phyloP scores from a whole-genome alignment of 1,140 invertebrate genomes.

The Patella vulgata region DNA sequence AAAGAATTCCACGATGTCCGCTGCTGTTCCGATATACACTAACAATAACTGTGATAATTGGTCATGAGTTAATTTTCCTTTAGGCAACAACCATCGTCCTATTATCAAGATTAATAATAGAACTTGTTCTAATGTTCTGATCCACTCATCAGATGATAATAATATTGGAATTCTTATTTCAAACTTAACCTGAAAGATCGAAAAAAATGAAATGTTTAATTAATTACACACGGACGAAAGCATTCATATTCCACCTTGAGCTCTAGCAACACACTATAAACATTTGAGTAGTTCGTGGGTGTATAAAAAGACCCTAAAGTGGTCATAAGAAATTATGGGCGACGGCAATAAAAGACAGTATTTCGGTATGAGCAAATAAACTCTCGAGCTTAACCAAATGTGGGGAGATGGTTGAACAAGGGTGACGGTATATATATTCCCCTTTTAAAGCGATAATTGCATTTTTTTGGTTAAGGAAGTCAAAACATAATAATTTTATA shows the following conservation, averaged over 20 bases:
- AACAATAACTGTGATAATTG: conserved; percentile 90
- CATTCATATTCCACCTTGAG: not conserved
- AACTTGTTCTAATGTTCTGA: conserved; percentile 88
- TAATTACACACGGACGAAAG: not conserved
- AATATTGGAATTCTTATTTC: conserved; percentile 51
- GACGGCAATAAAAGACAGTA: no score
- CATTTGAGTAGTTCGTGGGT: no score
- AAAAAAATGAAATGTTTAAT: not conserved
- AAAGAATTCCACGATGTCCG: conserved; percentile 96
- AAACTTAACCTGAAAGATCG: conserved; percentile 28
- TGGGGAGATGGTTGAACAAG: no score
- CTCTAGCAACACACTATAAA: not conserved
- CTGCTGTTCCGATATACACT: conserved; percentile 82
- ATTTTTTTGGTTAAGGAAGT: no score
- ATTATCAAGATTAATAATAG: conserved; percentile 91
- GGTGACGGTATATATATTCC: no score
- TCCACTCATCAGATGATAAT: conserved; percentile 71
- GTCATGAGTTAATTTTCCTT: conserved; percentile 86
- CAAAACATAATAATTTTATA: no score
- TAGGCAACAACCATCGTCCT: conserved; percentile 88
- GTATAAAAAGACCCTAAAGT: no score
- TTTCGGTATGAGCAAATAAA: no score
- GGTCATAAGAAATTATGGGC: no score
- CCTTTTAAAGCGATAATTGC: no score
- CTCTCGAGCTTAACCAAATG: no score